Base-by-base conservation (phyloP, 2,888 invertebrate genomes). In the Limnephilus rhombicus region DNA sequence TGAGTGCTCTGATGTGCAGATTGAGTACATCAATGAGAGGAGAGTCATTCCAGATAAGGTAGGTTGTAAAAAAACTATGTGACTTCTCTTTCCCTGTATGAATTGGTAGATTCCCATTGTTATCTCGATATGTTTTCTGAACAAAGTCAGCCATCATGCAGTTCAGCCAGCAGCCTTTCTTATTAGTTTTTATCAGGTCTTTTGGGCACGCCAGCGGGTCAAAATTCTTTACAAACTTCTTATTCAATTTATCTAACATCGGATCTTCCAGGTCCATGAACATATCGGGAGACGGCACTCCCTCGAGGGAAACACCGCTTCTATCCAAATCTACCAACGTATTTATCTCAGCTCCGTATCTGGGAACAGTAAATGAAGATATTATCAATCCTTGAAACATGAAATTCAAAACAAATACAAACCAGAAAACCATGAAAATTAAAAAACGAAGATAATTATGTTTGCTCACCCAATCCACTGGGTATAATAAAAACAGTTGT, bases 361-460 rank as follows among this genome's bases (percentile, higher is more conserved):
- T 96, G 24, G 94, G 94, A 2, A 95, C 95, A 15, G 96, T 95
- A 91, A 96, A 95, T 83, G 96, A 95, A 1, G 96, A 96, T 93
- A 95, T 95, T 29, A 96, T 95, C 15, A 95, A 95, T 0, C 96
- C 96, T 93, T 96, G 96, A 2, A 94, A 95, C 5, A 94, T 94
- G 94, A 96, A 96, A 94, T 95, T 96, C 11, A 96, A 94, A 9
- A 96, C 91, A 92, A 96, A 96, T 93, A 95, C 96, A 80, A 96
- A 94, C 96, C 96, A 96, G 49, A 96, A 94, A 3, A 95, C 94
- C 31, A 95, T 94, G 0, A 94, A 93, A n/a, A 96, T 94, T 93
- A 95, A 95, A 91, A 96, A 94, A 13, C 96, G 95, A 93, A 96
- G 95, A 0, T 94, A 94, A 31, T 93, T 90, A 29, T 94, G 94